Conservation (phyloP, 1,140 invertebrate genomes). For the Drosophila gunungcola region DNA sequence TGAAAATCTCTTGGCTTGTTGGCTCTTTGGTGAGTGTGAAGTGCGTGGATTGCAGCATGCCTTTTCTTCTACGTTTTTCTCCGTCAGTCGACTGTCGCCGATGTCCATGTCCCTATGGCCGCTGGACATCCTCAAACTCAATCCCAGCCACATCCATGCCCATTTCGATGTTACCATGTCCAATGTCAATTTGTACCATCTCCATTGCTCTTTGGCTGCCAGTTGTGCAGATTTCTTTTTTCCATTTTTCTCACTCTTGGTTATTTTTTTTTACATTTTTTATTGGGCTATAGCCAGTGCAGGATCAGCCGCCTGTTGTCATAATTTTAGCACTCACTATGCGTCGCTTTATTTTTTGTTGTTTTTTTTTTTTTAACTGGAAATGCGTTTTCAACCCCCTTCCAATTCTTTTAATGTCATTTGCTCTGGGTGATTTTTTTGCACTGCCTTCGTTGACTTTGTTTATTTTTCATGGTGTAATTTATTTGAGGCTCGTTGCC, state of each 20-base stretch:
- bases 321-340: constrained; percentile 78
- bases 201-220: constrained; percentile 51
- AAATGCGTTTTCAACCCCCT: constrained; percentile 59
- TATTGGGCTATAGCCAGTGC: constrained; percentile 28
- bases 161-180: constrained; percentile 55
- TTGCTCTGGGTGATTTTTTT: constrained; percentile 36
- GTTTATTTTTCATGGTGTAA: constrained; percentile 56
- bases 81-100: constrained; percentile 58
- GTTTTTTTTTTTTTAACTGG: constrained; percentile 32
- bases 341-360: constrained; percentile 11
- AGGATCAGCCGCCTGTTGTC: constrained; percentile 47
- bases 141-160: constrained; percentile 7
- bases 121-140: constrained; percentile 8
- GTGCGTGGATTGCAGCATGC: constrained; percentile 62
- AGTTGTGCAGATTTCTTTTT: constrained; percentile 39
- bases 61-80: constrained; percentile 20
- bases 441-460: constrained; percentile 24
- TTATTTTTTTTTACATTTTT: constrained; percentile 20
- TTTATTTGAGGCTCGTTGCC: constrained; percentile 59
- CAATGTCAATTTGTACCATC: constrained; percentile 60
- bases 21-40: constrained; percentile 19
- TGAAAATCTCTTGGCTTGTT: constrained; percentile 21
- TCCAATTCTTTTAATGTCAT: constrained; percentile 44
- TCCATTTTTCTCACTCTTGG: constrained; percentile 27
- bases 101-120: constrained; percentile 22